Percentiles rank a stretch among this genome's conserved stretches.
Conservation (phyloP, 2,888 invertebrate species). For the Temnothorax rugatulus region DNA sequence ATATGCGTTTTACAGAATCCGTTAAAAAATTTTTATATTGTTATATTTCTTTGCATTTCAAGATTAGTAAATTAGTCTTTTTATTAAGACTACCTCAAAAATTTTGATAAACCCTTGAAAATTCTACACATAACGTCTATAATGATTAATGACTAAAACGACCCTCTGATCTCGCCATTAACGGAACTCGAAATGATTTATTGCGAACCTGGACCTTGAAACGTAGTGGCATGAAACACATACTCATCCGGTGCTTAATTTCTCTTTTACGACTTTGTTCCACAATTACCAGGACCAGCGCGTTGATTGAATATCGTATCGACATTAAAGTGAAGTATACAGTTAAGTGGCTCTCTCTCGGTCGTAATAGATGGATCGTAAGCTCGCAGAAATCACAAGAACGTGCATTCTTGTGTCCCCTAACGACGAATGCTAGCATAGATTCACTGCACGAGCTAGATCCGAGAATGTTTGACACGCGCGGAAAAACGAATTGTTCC, state of each 20-base stretch:
- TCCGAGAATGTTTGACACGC: conserved; percentile 15
- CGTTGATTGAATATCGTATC: conserved; percentile 23
- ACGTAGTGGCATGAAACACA: not conserved
- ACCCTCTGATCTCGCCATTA: not conserved
- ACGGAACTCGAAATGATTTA: conserved; percentile 40
- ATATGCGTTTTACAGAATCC: not conserved
- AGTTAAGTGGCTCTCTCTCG: not conserved
- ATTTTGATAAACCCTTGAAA: not conserved
- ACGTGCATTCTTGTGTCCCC: not conserved
- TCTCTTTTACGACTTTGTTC: conserved; percentile 42
- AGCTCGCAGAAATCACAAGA: conserved; percentile 15
- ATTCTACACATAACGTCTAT: not conserved
- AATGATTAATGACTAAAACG: conserved; percentile 4
- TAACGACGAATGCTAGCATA: not conserved
- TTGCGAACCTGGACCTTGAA: conserved; percentile 19
- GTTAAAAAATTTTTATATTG: too few species aligned
- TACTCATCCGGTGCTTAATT: conserved; percentile 20
- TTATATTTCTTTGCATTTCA: not conserved
- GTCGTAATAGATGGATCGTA: conserved; percentile 21
- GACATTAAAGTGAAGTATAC: conserved; percentile 22
- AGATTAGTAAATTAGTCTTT: not conserved
- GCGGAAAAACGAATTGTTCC: conserved; percentile 10
- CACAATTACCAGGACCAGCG: not conserved
- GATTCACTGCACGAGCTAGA: not conserved
- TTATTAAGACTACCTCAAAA: not conserved